Conservation (phyloP, 2,888 invertebrate species). For the Coecobrya sp. region DNA sequence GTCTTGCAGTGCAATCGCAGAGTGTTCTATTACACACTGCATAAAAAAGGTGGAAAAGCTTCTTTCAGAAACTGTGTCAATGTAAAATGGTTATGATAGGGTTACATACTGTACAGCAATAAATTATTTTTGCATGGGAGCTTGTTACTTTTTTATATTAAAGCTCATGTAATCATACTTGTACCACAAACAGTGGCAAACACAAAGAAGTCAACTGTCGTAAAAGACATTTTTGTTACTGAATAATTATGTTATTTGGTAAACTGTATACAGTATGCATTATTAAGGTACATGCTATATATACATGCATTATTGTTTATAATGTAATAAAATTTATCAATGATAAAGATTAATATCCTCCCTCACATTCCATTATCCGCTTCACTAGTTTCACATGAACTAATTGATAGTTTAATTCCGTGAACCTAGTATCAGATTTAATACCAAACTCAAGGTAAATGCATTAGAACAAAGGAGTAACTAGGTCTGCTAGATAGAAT, state of each 20-base stretch:
- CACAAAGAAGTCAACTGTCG: neutral
- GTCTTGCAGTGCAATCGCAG: too few relatives aligned
- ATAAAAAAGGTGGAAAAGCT: neutral
- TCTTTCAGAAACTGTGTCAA: constrained; percentile 60
- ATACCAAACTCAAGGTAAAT: neutral
- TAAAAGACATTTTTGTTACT: neutral
- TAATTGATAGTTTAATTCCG: constrained; percentile 35
- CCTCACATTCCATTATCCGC: neutral
- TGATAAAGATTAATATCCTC: neutral
- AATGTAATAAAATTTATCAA: too few relatives aligned
- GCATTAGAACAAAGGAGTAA: neutral
- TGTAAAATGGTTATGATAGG: constrained; percentile 45
- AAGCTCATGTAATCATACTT: neutral
- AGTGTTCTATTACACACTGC: too few relatives aligned
- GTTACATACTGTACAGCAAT: neutral
- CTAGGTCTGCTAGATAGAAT: neutral
- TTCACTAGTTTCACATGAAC: constrained; percentile 5
- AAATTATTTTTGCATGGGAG: neutral
- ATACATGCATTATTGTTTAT: too few relatives aligned
- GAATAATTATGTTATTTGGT: neutral
- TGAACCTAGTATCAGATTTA: neutral
- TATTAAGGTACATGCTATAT: too few relatives aligned
- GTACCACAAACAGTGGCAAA: neutral
- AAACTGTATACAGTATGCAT: too few relatives aligned
- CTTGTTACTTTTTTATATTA: neutral